Conservation (phyloP, 2,888 invertebrate genomes). For the Ditula angustiorana region DNA sequence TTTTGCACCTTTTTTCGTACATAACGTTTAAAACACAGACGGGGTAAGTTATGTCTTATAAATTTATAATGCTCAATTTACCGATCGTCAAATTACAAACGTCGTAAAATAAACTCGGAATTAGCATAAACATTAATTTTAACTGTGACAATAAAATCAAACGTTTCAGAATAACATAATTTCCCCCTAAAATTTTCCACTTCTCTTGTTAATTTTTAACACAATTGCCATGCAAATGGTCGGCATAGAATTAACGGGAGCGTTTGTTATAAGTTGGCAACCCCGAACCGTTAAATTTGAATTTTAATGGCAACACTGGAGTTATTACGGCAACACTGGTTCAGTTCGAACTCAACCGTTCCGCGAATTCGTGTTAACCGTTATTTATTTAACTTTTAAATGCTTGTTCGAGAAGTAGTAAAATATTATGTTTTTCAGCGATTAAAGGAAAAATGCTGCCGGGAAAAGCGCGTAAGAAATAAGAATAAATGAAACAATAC, state of each 20-base stretch:
- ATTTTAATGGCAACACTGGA: constrained; percentile 53
- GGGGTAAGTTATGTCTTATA: too few species aligned
- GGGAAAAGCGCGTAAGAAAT: too few species aligned
- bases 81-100: background rate
- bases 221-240: constrained; percentile 35
- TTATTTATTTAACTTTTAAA: constrained; percentile 25
- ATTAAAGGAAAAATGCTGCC: background rate
- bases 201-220: constrained; percentile 33
- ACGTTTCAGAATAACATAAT: constrained; percentile 20
- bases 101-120: background rate
- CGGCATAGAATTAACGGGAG: constrained; percentile 41
- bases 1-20: too few species aligned
- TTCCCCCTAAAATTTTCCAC: constrained; percentile 13
- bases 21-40: too few species aligned
- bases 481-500: too few species aligned
- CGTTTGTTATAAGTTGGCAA: constrained; percentile 42
- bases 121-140: background rate
- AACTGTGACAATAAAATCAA: constrained; percentile 17
- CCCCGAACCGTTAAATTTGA: constrained; percentile 47
- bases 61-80: background rate
- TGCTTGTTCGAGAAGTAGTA: constrained; percentile 9
- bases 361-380: constrained; percentile 8
- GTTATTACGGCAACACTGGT: constrained; percentile 44
- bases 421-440: background rate
- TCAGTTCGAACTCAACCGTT: constrained; percentile 35